phyloP scores from a whole-genome alignment of 30 jellyfish, hydroid and myxozoan genomes.

The Mastigias papua region DNA sequence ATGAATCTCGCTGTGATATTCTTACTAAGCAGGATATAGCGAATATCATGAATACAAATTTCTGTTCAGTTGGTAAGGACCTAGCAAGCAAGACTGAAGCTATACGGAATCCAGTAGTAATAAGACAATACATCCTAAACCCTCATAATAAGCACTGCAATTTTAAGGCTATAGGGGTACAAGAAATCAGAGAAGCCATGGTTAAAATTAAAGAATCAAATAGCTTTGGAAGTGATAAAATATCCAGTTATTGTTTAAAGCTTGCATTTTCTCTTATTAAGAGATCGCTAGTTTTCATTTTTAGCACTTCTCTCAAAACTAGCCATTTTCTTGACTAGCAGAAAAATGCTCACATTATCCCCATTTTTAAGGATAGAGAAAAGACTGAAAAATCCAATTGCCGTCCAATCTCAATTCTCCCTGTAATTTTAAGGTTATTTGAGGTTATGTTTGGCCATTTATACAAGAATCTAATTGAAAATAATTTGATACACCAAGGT shows the following conservation, averaged over 20 bases:
- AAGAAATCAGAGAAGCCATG: constrained; percentile 1
- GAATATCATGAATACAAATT: constrained; percentile 22
- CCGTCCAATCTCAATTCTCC: no score
- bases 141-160: background rate
- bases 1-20: constrained; percentile 10
- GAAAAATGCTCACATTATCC: constrained; percentile 16
- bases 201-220: background rate
- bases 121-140: constrained; percentile 16
- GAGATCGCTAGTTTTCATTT: constrained; percentile 13
- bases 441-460: constrained; percentile 33
- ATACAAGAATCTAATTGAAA: constrained; percentile 32
- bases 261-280: constrained; percentile 4
- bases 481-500: background rate
- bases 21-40: constrained; percentile 7
- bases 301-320: constrained; percentile 26
- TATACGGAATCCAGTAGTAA: constrained; percentile 12
- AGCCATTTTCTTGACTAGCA: background rate
- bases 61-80: constrained; percentile 54
- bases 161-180: background rate
- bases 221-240: background rate
- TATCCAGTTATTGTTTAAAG: constrained; percentile 6
- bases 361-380: constrained; percentile 22
- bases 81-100: constrained; percentile 29
- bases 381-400: background rate
- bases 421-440: constrained; percentile 23